A percentile compares a stretch with the other conserved stretches of the same genome.
phyloP scores from a whole-genome alignment of 2,888 invertebrate genomes.

The Augiades crinisus region DNA sequence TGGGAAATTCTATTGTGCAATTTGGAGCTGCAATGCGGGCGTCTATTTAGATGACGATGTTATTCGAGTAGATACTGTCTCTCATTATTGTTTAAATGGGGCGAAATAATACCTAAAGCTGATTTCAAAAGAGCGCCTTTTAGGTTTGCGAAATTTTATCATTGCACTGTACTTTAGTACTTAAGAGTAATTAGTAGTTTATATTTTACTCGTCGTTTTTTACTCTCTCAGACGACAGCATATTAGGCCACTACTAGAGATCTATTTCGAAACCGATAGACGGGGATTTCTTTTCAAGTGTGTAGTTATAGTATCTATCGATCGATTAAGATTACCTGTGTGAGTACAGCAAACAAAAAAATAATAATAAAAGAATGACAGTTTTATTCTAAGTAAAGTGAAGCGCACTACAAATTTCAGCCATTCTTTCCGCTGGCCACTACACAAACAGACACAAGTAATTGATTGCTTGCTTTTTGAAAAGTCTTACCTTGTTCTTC shows the following conservation, averaged over 20 bases:
- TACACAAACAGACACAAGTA: slow-evolving; percentile 70
- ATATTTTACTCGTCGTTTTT: no score
- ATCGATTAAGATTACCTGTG: no score
- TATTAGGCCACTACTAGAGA: no score
- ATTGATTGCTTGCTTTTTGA: slow-evolving; percentile 66
- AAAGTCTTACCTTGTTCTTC: slow-evolving; percentile 57
- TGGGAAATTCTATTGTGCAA: slow-evolving; percentile 23
- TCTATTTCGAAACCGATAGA: no score
- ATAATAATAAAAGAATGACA: slow-evolving; percentile 36
- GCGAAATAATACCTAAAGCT: slow-evolving; percentile 19
- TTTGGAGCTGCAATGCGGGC: slow-evolving; percentile 25
- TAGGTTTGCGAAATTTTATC: background rate
- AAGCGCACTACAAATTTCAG: slow-evolving; percentile 66
- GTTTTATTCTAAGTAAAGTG: slow-evolving; percentile 53
- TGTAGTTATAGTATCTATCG: no score
- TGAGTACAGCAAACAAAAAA: slow-evolving; percentile 28
- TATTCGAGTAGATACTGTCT: slow-evolving; percentile 24
- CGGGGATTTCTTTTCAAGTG: no score
- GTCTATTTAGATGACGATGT: slow-evolving; percentile 24
- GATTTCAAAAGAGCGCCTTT: slow-evolving; percentile 2
- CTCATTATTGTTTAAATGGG: slow-evolving; percentile 24
- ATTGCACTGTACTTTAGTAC: background rate
- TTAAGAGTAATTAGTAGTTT: slow-evolving; percentile 26
- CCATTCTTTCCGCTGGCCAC: slow-evolving; percentile 44
- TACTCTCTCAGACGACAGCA: no score